Evolutionary conservation across 2,888 invertebrate species (phyloP).

Genomic region (Leistus spinibarbis): DNA sequence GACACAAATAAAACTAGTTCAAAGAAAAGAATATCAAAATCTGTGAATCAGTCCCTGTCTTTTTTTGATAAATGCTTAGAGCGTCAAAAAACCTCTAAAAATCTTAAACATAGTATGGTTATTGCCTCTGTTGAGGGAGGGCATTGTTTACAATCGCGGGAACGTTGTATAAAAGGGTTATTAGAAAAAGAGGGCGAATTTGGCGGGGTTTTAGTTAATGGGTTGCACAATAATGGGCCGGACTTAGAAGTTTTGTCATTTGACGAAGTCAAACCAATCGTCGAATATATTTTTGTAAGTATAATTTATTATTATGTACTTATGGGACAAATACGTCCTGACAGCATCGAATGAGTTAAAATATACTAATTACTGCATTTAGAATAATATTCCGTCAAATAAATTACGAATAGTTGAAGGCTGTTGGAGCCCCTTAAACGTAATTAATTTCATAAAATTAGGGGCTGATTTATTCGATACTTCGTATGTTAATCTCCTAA

Average conservation of each 20-base stretch:
- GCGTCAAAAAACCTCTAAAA: constrained; percentile 65
- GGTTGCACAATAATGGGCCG: constrained; percentile 77
- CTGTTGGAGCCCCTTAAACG: constrained; percentile 75
- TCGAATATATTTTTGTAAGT: constrained; percentile 68
- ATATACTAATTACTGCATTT: no score
- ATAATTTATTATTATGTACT: no score
- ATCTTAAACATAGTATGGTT: constrained; percentile 59
- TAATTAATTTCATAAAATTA: constrained; percentile 72
- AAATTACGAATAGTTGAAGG: constrained; percentile 78
- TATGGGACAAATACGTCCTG: no score
- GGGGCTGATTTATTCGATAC: constrained; percentile 92
- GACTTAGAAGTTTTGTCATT: constrained; percentile 61
- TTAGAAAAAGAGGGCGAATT: constrained; percentile 63
- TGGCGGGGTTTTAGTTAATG: constrained; percentile 80
- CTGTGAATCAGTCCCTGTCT: constrained; percentile 70
- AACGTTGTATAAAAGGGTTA: constrained; percentile 67
- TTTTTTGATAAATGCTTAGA: constrained; percentile 74
- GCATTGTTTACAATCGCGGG: constrained; percentile 67
- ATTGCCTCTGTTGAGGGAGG: constrained; percentile 80
- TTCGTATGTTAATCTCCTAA: constrained; percentile 75
- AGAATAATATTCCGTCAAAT: constrained; percentile 70
- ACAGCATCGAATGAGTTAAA: no score
- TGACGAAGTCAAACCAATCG: constrained; percentile 64
- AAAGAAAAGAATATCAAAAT: constrained; percentile 72
- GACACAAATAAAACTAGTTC: constrained; percentile 71